Percentiles rank a stretch among this genome's conserved stretches.
These are phyloP conservation scores for Theocolax elegans DNA, from an alignment of 1,140 invertebrate species.

Conservation along the genomic window DNA sequence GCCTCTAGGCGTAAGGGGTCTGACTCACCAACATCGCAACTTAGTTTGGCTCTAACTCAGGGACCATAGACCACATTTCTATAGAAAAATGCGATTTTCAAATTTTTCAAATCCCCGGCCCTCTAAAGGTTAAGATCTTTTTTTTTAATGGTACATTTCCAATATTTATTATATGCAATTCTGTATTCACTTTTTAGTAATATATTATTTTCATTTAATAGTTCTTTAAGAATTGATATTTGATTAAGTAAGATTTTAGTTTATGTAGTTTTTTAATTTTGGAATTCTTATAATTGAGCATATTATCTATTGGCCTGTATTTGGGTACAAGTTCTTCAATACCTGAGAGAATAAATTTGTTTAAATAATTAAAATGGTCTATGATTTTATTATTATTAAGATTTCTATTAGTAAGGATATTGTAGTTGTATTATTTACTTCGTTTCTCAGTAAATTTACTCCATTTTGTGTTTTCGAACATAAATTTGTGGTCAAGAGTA, in stretches of 20 bases:
- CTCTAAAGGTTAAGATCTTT: background rate
- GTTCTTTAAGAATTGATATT: background rate
- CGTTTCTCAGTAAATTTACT: background rate
- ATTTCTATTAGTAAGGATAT: conserved; percentile 22
- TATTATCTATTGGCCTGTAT: background rate
- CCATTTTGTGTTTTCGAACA: conserved; percentile 1
- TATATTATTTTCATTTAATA: background rate
- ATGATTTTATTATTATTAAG: conserved; percentile 31
- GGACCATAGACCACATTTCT: too few species aligned
- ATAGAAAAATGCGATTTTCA: too few species aligned
- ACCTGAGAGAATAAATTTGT: background rate
- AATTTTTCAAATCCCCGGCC: too few species aligned
- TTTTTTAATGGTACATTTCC: background rate
- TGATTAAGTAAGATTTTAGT: background rate
- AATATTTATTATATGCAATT: background rate
- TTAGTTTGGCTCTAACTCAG: too few species aligned
- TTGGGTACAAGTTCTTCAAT: background rate
- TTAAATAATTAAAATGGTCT: background rate
- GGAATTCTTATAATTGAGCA: background rate
- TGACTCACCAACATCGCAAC: too few species aligned
- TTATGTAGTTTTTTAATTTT: conserved; percentile 7
- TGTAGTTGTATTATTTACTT: background rate
- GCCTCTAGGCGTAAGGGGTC: too few species aligned
- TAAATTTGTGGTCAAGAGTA: background rate
- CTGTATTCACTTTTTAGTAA: background rate